Evolutionary conservation across 2,797 vertebrate species (phyloP).

Genomic region (Spinibarbus caldwelli): DNA sequence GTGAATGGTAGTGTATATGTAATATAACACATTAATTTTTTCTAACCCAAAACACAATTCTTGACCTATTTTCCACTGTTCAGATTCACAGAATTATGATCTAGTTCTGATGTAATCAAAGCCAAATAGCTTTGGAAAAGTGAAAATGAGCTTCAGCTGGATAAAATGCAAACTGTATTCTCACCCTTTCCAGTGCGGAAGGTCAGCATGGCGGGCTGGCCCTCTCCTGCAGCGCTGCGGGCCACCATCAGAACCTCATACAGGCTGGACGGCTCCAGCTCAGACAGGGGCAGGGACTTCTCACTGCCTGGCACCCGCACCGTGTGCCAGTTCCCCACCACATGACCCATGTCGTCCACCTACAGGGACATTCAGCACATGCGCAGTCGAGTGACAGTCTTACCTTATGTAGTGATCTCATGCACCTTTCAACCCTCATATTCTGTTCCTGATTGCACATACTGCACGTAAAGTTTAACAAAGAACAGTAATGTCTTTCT

Average conservation of each 20-base stretch:
- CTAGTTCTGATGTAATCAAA: neutral
- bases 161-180: constrained; percentile 36
- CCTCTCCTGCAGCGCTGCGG: constrained; percentile 86
- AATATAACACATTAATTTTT: neutral
- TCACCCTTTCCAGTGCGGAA: constrained; percentile 96
- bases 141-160: constrained; percentile 6
- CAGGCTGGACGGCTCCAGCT: constrained; percentile 92
- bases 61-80: neutral
- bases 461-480: neutral
- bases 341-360: constrained; percentile 84
- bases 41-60: neutral
- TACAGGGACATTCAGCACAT: constrained; percentile 65
- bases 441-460: neutral
- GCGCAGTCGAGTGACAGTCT: constrained; percentile 33
- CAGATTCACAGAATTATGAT: neutral
- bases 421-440: neutral
- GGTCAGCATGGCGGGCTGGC: constrained; percentile 96
- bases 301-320: constrained; percentile 95
- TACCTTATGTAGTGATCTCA: neutral
- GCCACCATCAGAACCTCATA: constrained; percentile 98
- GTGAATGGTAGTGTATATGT: neutral
- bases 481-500: constrained; percentile 43
- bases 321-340: constrained; percentile 87
- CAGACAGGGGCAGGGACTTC: constrained; percentile 87
- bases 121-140: neutral